A percentile compares a stretch with the other conserved stretches of the same genome.
Conservation (phyloP, 2,113 vertebrate species). For the Clarias batrachus region DNA sequence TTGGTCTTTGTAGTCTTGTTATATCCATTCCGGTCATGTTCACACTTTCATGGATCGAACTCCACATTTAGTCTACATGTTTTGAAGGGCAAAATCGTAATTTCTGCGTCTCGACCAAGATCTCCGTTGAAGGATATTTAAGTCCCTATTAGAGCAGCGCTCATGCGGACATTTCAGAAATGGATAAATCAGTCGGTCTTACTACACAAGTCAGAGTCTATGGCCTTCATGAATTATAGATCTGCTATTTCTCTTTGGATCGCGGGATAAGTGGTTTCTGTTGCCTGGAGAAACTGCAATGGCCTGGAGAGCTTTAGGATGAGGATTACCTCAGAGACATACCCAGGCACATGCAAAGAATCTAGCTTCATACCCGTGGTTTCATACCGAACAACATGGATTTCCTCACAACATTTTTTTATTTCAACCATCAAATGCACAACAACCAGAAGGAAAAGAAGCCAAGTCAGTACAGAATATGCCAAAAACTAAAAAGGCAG, state of each 20-base stretch:
- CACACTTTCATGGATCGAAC: neutral
- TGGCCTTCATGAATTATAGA: constrained; percentile 34
- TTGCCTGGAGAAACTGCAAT: constrained; percentile 15
- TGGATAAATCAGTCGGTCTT: neutral
- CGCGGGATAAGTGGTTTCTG: constrained; percentile 17
- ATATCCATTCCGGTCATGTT: neutral
- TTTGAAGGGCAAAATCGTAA: neutral
- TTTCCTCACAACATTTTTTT: neutral
- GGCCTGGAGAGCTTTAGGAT: constrained; percentile 3
- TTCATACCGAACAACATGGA: constrained; percentile 8
- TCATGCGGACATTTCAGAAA: constrained; percentile 1
- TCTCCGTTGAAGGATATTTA: neutral
- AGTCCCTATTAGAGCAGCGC: neutral
- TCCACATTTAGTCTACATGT: neutral
- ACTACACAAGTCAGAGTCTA: neutral
- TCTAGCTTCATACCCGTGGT: neutral
- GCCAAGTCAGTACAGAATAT: neutral
- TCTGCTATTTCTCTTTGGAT: constrained; percentile 3
- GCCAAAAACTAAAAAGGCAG: neutral
- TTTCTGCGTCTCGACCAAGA: neutral
- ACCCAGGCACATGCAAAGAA: neutral
- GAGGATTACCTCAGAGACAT: neutral
- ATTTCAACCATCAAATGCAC: neutral
- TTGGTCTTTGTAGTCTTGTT: neutral
- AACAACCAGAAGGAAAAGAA: neutral